Conservation (phyloP, 37 sponge, comb jelly and placozoan species). For the Haliclona indistincta region DNA sequence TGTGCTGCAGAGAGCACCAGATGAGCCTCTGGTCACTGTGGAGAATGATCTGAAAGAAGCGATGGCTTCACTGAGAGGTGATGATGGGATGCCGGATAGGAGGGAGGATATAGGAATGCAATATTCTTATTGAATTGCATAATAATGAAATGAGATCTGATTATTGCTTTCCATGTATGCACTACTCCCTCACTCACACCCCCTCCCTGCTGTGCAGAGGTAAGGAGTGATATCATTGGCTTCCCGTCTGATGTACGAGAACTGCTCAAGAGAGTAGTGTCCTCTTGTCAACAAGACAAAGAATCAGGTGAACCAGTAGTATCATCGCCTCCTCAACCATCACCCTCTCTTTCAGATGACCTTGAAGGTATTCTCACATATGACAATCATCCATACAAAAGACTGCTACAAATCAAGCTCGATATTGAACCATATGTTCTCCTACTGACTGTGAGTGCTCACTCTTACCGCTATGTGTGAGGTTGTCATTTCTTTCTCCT, state of each 20-base stretch:
- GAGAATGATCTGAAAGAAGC: constrained; percentile 15
- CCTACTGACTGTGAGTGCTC: constrained; percentile 35
- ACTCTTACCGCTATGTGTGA: not conserved
- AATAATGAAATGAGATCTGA: not conserved
- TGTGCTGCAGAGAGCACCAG: not conserved
- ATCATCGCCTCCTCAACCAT: too few relatives aligned
- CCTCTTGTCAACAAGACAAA: too few relatives aligned
- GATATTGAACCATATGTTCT: constrained; percentile 46
- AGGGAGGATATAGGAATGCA: too few relatives aligned
- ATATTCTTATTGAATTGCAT: not conserved
- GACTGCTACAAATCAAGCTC: constrained; percentile 5
- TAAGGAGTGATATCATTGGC: too few relatives aligned
- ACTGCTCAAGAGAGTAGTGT: too few relatives aligned
- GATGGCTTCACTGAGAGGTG: constrained; percentile 9
- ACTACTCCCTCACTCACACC: too few relatives aligned
- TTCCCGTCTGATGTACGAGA: too few relatives aligned
- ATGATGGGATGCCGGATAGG: not conserved
- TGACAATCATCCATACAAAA: constrained; percentile 34
- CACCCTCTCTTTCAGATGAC: too few relatives aligned
- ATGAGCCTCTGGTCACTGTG: too few relatives aligned
- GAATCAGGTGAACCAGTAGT: too few relatives aligned
- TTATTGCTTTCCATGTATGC: too few relatives aligned
- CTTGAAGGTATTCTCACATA: not conserved
- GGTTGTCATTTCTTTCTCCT: not conserved
- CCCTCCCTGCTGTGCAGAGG: too few relatives aligned